Conservation (phyloP, 1,140 invertebrate genomes). For the Drosophila azteca region DNA sequence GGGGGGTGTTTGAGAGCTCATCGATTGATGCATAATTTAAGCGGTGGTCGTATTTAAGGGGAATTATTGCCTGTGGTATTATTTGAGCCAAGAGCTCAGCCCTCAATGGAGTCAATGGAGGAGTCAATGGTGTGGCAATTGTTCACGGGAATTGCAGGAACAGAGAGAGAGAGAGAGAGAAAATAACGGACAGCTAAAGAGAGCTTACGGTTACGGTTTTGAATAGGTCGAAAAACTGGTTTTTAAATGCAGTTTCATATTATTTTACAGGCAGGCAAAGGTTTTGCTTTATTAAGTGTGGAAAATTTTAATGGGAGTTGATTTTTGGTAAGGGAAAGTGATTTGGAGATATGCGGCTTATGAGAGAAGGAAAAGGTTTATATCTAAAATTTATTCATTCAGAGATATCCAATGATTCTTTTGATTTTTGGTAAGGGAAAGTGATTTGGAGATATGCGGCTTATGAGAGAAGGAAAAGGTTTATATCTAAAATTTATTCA, state of each 20-base stretch:
- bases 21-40: conserved; percentile 66
- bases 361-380: no score
- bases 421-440: no score
- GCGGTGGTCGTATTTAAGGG: conserved; percentile 64
- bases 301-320: no score
- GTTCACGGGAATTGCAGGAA: conserved; percentile 5
- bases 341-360: no score
- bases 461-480: no score
- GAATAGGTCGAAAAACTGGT: conserved; percentile 13
- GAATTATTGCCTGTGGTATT: conserved; percentile 71
- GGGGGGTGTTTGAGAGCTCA: conserved; percentile 25
- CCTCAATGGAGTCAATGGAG: not conserved
- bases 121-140: not conserved
- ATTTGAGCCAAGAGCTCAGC: conserved; percentile 8
- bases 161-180: not conserved
- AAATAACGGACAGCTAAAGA: no score
- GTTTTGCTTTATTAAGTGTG: conserved; percentile 5
- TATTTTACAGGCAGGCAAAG: conserved; percentile 2
- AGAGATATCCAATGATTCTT: no score
- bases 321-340: no score
- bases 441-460: no score
- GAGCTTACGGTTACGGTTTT: conserved; percentile 10
- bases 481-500: no score
- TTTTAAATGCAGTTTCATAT: conserved; percentile 25
- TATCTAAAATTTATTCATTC: no score